phyloP scores from a whole-genome alignment of 2,888 invertebrate genomes.

The Lasioglossum pauxillum region DNA sequence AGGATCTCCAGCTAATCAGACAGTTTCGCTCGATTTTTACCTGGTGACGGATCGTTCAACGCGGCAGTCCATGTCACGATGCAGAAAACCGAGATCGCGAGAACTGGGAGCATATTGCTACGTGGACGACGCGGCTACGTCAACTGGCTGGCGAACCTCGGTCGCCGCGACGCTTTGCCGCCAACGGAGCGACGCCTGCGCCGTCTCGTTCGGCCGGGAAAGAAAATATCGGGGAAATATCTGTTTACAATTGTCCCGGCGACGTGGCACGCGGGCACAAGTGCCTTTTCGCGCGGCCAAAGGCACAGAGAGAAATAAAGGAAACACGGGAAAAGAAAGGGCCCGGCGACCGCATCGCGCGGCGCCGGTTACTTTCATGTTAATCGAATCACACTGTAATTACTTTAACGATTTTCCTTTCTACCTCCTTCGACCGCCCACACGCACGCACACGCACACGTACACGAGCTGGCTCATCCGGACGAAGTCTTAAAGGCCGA shows the following conservation, averaged over 20 bases:
- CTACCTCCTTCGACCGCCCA: background rate
- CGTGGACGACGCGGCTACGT: constrained; percentile 82
- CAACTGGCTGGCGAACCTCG: constrained; percentile 76
- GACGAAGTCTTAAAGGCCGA: constrained; percentile 30
- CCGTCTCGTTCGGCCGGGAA: background rate
- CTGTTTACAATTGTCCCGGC: constrained; percentile 62
- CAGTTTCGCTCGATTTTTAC: constrained; percentile 72
- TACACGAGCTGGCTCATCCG: background rate
- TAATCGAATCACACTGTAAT: constrained; percentile 58
- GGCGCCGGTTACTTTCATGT: constrained; percentile 47
- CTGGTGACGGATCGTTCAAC: constrained; percentile 81
- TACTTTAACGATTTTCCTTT: constrained; percentile 58
- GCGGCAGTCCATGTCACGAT: constrained; percentile 80
- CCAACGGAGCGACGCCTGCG: constrained; percentile 72
- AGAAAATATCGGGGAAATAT: constrained; percentile 42
- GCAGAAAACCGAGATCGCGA: constrained; percentile 78
- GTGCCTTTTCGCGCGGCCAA: constrained; percentile 24
- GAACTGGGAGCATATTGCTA: constrained; percentile 79
- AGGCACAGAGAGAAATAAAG: background rate
- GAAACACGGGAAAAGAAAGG: background rate
- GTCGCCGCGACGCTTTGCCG: constrained; percentile 75
- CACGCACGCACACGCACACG: background rate
- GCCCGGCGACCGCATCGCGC: background rate
- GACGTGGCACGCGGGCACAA: constrained; percentile 21
- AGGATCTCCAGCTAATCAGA: background rate